phyloP scores from a whole-genome alignment of 1,140 invertebrate species.

The Heliconius congener region DNA sequence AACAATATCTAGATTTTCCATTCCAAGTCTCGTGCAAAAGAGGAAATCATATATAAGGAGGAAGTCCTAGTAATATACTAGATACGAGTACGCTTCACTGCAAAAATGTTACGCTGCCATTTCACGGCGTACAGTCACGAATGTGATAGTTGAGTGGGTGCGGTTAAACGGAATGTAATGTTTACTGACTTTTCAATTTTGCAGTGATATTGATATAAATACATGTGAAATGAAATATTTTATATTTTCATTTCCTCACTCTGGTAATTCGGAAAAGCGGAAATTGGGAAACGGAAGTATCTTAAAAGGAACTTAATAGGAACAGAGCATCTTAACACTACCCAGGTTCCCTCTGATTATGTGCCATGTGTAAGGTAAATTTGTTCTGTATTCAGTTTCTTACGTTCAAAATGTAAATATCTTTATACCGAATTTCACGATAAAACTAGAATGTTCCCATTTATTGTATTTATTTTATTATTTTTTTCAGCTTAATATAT shows the following conservation, averaged over 20 bases:
- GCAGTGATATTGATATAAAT: neutral
- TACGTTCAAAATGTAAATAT: too few relatives aligned
- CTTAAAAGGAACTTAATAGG: too few relatives aligned
- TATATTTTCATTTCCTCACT: neutral
- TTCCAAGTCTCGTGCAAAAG: neutral
- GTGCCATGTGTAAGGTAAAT: neutral
- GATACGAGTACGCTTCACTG: neutral
- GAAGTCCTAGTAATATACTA: neutral
- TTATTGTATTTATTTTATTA: too few relatives aligned
- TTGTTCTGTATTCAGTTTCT: too few relatives aligned
- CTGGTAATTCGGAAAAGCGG: too few relatives aligned
- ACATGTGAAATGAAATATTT: too few relatives aligned
- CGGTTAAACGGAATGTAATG: neutral
- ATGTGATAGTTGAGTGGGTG: neutral
- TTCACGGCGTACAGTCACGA: slow-evolving; percentile 18
- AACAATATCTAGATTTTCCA: neutral
- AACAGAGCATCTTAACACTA: neutral
- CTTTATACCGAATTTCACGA: too few relatives aligned
- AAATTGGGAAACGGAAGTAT: neutral
- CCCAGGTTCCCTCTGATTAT: neutral
- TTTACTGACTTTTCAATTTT: neutral
- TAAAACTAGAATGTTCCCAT: too few relatives aligned
- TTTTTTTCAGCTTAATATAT: too few relatives aligned
- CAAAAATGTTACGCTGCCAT: slow-evolving; percentile 17
- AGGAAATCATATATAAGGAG: neutral